These are phyloP conservation scores for Triplophysa rosa DNA, from an alignment of 2,113 vertebrate species.

Conservation along the genomic window DNA sequence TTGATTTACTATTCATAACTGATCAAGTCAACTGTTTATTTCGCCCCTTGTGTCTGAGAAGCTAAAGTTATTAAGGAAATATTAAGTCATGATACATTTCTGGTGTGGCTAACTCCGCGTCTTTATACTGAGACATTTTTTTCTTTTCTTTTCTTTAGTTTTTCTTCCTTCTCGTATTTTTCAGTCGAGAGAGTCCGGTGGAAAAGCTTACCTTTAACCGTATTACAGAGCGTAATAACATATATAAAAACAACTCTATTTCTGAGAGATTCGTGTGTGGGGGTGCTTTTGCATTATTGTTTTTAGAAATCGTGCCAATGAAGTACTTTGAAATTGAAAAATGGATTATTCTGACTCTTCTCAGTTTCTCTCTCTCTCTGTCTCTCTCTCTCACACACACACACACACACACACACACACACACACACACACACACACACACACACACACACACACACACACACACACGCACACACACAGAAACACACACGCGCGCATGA, in stretches of 20 bases:
- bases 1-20: background rate
- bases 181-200: background rate
- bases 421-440: too few relatives aligned
- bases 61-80: background rate
- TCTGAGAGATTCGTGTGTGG: too few relatives aligned
- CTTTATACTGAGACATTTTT: background rate
- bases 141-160: too few relatives aligned
- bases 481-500: background rate
- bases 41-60: background rate
- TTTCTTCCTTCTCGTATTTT: background rate
- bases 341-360: background rate
- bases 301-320: too few relatives aligned
- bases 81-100: background rate
- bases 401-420: too few relatives aligned
- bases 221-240: background rate
- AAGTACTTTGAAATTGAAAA: too few relatives aligned
- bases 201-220: slow-evolving; percentile 4
- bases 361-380: background rate
- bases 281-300: too few relatives aligned
- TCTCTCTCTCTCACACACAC: too few relatives aligned
- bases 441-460: background rate
- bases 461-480: background rate
- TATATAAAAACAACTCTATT: background rate
- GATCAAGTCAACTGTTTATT: background rate
- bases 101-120: background rate